Evolutionary conservation across 2,888 invertebrate genomes (phyloP), one percentile per base, ranked within the genome.

Genomic region (Clivina fossor): DNA sequence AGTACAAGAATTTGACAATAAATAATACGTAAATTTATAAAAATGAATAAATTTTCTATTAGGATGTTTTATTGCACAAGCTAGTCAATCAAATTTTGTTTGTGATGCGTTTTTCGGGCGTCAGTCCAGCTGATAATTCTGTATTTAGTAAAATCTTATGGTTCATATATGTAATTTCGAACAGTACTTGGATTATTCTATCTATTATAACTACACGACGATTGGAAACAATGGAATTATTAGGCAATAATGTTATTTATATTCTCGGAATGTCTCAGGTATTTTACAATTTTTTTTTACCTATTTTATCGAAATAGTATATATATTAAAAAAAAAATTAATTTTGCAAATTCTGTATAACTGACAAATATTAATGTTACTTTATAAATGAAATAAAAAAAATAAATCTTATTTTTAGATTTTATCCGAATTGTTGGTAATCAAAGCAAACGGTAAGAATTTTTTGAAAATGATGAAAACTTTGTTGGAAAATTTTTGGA

Each of bases 201-300:
- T 40, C n/a, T 16, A 22, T 11, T 4, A 16, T 40, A 9, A 40
- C 40, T 9, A n/a, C 40, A 19, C 2, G 8, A 7, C 19, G 22
- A 40, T 13, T 40, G 5, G 40, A 40, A 16, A 20, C 19, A n/a
- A 40, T 40, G 40, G 40, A 40, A 16, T n/a, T 7, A 19, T 5
- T 40, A 19, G 40, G 40, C 2, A 40, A 40, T 19, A 20, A 20
- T 19, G 22, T 40, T 9, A 40, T 40, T 16, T 3, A 13, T 11
- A 16, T 40, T 19, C 19, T 40, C 11, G 40, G 40, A 13, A 40
- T 40, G 19, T 40, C 40, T 11, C 40, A 40, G 40, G 40, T 40
- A 40, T 8, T 5, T 1, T 16, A 18, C 26, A 26, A 5, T 7
- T 7, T 8, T 26, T 26, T 26, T 26, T 26, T 8, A 8, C 5